Conservation (phyloP, 1,140 invertebrate genomes). For the Pachypsylla venusta region DNA sequence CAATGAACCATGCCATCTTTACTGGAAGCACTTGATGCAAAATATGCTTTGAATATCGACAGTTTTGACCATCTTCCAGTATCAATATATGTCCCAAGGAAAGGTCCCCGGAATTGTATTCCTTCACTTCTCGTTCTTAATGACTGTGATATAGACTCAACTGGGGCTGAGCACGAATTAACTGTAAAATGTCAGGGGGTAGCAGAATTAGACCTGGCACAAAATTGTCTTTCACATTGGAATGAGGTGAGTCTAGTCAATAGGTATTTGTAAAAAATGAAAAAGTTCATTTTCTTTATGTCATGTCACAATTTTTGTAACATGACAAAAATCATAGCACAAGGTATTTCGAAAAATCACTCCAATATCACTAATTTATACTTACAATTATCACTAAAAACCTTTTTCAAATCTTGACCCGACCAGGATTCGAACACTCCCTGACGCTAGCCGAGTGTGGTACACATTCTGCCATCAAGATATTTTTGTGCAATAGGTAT, state of each 20-base stretch:
- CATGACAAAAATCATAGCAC: no score
- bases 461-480: no score
- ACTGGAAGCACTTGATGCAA: slow-evolving; percentile 65
- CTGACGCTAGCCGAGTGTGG: no score
- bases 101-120: slow-evolving; percentile 55
- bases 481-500: no score
- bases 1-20: slow-evolving; percentile 54
- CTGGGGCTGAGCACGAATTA: slow-evolving; percentile 61
- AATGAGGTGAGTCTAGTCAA: slow-evolving; percentile 61
- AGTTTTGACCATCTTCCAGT: slow-evolving; percentile 36
- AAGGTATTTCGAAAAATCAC: no score
- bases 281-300: no score
- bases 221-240: slow-evolving; percentile 75
- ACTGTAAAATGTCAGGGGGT: slow-evolving; percentile 68
- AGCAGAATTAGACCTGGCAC: slow-evolving; percentile 75
- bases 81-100: slow-evolving; percentile 67
- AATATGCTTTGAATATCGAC: slow-evolving; percentile 49
- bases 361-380: no score
- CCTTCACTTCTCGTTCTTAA: slow-evolving; percentile 76
- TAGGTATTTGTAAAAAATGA: no score
- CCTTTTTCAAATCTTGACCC: no score
- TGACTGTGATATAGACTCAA: slow-evolving; percentile 70
- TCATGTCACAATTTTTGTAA: no score
- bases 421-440: no score
- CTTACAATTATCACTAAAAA: no score